These are phyloP conservation scores for Suillia variegata DNA, from an alignment of 2,888 invertebrate species.

Conservation along the genomic window DNA sequence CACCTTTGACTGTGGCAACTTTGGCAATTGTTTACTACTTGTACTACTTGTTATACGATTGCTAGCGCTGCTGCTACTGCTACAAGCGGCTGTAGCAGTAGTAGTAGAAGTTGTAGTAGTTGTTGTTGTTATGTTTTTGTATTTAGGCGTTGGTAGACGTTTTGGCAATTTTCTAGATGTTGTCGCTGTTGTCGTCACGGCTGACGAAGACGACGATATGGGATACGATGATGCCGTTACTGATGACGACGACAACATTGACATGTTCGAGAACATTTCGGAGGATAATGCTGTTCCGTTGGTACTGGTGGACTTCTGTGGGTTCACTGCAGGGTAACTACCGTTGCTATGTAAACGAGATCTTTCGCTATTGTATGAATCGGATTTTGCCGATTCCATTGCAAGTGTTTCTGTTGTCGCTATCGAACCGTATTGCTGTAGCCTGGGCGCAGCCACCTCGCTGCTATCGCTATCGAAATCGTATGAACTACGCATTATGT, in stretches of 20 bases:
- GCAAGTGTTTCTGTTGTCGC: too few species aligned
- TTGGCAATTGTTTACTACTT: constrained; percentile 45
- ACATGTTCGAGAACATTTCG: not conserved
- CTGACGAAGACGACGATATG: constrained; percentile 10
- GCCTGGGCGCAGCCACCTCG: too few species aligned
- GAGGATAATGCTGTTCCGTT: not conserved
- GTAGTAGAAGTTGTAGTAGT: not conserved
- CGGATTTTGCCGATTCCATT: too few species aligned
- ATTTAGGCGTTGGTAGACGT: constrained; percentile 42
- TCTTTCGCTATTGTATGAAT: too few species aligned
- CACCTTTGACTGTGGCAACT: constrained; percentile 33
- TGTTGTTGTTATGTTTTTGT: constrained; percentile 24
- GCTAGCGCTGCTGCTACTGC: constrained; percentile 23
- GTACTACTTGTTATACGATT: not conserved
- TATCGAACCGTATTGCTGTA: too few species aligned
- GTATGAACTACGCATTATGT: too few species aligned
- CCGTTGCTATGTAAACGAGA: not conserved
- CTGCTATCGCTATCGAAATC: constrained; percentile 1
- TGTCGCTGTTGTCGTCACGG: constrained; percentile 18
- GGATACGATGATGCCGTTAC: constrained; percentile 15
- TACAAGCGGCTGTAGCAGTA: too few species aligned
- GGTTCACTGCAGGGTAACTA: not conserved
- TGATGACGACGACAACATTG: constrained; percentile 1
- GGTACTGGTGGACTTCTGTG: too few species aligned
- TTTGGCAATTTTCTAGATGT: constrained; percentile 51